Percentiles rank a stretch among this genome's conserved stretches.
Conservation (phyloP, 2,113 vertebrate genomes). For the Origma solitaria region DNA sequence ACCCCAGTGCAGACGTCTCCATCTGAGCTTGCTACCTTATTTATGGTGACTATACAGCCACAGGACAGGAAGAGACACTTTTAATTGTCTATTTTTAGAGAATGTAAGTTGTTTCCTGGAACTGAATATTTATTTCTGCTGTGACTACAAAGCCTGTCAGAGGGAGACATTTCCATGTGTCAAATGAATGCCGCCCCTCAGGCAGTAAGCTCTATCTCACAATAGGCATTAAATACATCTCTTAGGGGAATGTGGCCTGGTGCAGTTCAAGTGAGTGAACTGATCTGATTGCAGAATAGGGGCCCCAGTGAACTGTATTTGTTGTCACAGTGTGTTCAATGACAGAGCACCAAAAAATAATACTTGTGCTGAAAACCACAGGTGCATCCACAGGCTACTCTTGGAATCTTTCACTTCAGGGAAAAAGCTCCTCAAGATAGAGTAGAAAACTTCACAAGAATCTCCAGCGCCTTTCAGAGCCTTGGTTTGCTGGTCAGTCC, state of each 20-base stretch:
- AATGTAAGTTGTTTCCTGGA: not conserved
- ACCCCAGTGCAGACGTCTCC: not conserved
- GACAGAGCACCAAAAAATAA: not conserved
- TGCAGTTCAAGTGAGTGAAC: not conserved
- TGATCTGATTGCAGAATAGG: not conserved
- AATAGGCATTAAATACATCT: not conserved
- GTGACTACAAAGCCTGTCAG: not conserved
- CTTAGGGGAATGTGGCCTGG: not conserved
- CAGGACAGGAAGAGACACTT: not conserved
- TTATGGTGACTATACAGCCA: not conserved
- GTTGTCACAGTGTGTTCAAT: not conserved
- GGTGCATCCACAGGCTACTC: not conserved
- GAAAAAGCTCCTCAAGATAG: not conserved
- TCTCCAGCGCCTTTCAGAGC: not conserved
- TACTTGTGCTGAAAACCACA: not conserved
- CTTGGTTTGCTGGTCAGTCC: not conserved
- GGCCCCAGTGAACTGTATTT: not conserved
- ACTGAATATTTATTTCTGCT: not conserved
- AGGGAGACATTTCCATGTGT: not conserved
- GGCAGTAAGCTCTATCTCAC: not conserved
- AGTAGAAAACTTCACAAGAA: not conserved
- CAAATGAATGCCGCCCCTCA: not conserved
- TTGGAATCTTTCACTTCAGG: not conserved
- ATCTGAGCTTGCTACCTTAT: not conserved
- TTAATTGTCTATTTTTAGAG: not conserved